Percentiles rank a stretch among this genome's conserved stretches.
Conservation (phyloP, 2,113 vertebrate species). For the Ophiodon elongatus region DNA sequence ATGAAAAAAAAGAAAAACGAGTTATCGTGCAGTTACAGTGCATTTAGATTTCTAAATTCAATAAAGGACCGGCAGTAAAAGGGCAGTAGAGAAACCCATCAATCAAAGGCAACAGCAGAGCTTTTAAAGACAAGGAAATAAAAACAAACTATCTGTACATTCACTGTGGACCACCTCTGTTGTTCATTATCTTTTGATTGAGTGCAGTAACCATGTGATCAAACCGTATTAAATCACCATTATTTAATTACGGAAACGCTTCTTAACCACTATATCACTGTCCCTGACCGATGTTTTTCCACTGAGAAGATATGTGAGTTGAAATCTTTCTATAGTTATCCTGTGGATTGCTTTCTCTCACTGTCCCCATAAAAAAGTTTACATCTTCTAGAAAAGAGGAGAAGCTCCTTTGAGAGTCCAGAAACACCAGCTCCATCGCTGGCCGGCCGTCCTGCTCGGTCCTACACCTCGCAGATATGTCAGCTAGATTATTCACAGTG, state of each 20-base stretch:
- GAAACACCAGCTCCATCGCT: neutral
- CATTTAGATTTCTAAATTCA: neutral
- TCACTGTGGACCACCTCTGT: neutral
- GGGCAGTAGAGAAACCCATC: neutral
- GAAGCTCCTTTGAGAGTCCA: constrained; percentile 34
- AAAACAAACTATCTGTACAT: neutral
- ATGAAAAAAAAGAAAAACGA: neutral
- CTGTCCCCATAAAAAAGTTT: neutral
- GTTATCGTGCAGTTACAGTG: neutral
- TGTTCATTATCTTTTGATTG: neutral
- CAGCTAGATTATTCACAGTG: constrained; percentile 67
- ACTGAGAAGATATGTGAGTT: neutral
- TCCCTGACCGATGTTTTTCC: neutral
- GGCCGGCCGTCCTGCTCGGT: constrained; percentile 5
- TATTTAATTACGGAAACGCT: neutral
- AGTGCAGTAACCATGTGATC: neutral
- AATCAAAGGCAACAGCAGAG: neutral
- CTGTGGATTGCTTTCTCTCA: neutral
- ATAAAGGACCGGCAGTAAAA: neutral
- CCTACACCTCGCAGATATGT: constrained; percentile 47
- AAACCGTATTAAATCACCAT: neutral
- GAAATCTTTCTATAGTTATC: neutral
- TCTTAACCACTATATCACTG: neutral
- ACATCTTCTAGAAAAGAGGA: neutral
- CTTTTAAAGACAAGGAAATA: neutral